Conservation (phyloP, 1,140 invertebrate genomes). For the Odontomachus brunneus region DNA sequence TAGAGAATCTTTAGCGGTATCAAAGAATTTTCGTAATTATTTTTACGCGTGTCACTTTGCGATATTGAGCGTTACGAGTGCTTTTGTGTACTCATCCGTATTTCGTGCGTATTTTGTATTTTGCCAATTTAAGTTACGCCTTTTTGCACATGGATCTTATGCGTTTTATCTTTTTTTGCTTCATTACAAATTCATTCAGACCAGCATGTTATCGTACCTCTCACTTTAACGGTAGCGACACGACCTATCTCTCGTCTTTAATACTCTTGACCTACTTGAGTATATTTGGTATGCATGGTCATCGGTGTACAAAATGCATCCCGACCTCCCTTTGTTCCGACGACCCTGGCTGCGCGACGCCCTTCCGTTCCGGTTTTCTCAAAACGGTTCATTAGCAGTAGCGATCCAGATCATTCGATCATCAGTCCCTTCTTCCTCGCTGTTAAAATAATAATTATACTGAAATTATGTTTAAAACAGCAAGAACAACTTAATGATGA, state of each 20-base stretch:
- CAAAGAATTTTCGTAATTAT: too few relatives aligned
- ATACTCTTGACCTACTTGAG: conserved; percentile 29
- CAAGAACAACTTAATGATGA: too few relatives aligned
- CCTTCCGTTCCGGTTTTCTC: neutral
- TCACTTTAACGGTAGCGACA: neutral
- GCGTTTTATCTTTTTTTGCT: neutral
- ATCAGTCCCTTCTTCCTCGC: too few relatives aligned
- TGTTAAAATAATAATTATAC: too few relatives aligned
- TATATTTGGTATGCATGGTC: conserved; percentile 17
- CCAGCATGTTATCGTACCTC: neutral
- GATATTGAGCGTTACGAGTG: too few relatives aligned
- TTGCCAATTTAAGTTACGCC: too few relatives aligned
- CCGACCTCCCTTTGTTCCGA: neutral
- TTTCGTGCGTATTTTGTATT: too few relatives aligned
- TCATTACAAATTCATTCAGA: neutral
- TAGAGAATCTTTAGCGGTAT: too few relatives aligned
- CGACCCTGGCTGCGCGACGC: neutral
- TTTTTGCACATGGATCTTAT: too few relatives aligned
- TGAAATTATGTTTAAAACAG: too few relatives aligned
- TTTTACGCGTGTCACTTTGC: too few relatives aligned
- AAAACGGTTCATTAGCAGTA: neutral
- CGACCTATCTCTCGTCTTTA: conserved; percentile 29
- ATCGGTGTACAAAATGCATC: conserved; percentile 3
- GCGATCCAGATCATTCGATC: neutral
- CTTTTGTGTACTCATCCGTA: too few relatives aligned